Base-by-base conservation (phyloP, 1,140 invertebrate species). In the Bicyclus anynana region DNA sequence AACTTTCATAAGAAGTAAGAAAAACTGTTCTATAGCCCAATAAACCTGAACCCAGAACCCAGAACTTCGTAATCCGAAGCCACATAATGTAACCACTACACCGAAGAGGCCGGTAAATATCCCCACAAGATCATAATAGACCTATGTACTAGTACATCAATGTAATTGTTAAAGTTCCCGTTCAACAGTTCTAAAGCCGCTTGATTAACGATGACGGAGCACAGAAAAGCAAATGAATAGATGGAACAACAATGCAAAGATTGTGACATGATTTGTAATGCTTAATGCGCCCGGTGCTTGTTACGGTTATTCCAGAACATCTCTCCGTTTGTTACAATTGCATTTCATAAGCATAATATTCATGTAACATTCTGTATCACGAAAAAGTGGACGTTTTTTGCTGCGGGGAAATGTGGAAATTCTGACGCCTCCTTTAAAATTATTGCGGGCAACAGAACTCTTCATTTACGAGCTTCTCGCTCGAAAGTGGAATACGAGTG, bases 191-290 rank as follows among this genome's bases (percentile, higher is more conserved):
- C 38, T 53, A 53, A 59, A 59, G 42, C 35, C 13, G 17, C 33
- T 37, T 59, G 57, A 59, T 59, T 40, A 59, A 59, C 53, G 58
- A 60, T 60, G 57, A 59, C 57, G 40, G 23, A 48, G 52, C 46
- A 60, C 29, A 29, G 35, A 29, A 59, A 49, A 26, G 13, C n/a
- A 13, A 60, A 60, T 55, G 53, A 53, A 62, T 47, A 38, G 59
- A 56, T 47, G 42, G 37, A 59, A 52, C 49, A 58, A 58, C 48
- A 52, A 17, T 60, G 44, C 23, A 44, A 50, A 49, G 48, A 57
- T 57, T 57, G 20, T 48, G 40, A 40, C 33, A 23, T 54, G 53
- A 54, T 54, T 54, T 54, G 53, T 54, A 35, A 27, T 21, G 40
- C 5, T 54, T 35, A 54, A 27, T 54, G 53, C 47, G n/a, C 17